Evolutionary conservation across 2,113 vertebrate species (phyloP).

Genomic region (Tonatia bakeri): DNA sequence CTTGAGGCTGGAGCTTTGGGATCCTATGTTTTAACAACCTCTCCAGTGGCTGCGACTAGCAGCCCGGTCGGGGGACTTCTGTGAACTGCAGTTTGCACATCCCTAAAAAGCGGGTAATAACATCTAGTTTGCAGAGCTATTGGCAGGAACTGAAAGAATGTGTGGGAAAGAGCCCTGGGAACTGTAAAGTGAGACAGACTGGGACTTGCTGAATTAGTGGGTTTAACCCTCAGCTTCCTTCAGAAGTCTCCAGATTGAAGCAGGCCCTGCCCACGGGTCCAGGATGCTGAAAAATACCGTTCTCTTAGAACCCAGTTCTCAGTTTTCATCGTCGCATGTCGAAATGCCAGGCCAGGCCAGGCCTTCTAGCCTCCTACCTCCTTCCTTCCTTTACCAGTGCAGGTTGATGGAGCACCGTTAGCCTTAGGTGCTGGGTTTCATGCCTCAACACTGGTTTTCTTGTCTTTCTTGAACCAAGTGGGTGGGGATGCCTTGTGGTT

Average conservation of each 20-base stretch:
- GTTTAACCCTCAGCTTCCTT: neutral
- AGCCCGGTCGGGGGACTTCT: neutral
- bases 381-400: neutral
- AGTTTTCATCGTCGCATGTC: neutral
- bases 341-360: neutral
- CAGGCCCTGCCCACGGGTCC: neutral
- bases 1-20: neutral
- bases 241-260: neutral
- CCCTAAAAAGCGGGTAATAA: slow-evolving; percentile 36
- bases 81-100: slow-evolving; percentile 11
- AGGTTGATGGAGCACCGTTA: neutral
- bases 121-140: slow-evolving; percentile 4
- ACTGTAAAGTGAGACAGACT: neutral
- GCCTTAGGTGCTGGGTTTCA: neutral
- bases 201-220: neutral
- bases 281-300: neutral
- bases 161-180: slow-evolving; percentile 54
- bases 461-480: neutral
- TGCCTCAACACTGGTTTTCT: neutral
- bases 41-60: neutral
- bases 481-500: neutral
- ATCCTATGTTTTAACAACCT: neutral
- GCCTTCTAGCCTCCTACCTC: neutral
- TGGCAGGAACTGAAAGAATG: slow-evolving; percentile 53
- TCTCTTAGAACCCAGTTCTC: neutral